Evolutionary conservation across 2,113 vertebrate genomes (phyloP).

Genomic region (Istiophorus platypterus): DNA sequence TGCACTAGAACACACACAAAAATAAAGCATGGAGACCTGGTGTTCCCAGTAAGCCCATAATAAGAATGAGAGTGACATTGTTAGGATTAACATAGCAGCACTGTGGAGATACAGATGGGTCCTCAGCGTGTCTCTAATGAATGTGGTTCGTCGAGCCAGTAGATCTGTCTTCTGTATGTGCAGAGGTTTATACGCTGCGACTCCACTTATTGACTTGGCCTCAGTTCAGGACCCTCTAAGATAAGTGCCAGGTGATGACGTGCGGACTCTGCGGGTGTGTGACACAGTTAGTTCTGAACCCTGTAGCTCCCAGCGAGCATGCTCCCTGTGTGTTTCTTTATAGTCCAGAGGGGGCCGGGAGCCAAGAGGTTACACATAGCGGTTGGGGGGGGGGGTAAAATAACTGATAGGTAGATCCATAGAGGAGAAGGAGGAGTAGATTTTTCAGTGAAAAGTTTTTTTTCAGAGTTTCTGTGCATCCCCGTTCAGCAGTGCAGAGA

Average conservation of each 20-base stretch:
- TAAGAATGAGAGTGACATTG: constrained; percentile 51
- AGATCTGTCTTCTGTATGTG: constrained; percentile 44
- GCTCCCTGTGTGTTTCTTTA: constrained; percentile 69
- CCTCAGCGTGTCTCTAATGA: constrained; percentile 64
- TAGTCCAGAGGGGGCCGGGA: constrained; percentile 70
- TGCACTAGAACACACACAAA: constrained; percentile 23
- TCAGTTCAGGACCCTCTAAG: constrained; percentile 65
- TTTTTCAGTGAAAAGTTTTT: constrained; percentile 57
- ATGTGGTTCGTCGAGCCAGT: constrained; percentile 50
- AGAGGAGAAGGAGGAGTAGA: constrained; percentile 46
- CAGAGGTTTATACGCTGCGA: constrained; percentile 47
- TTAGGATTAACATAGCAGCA: constrained; percentile 45
- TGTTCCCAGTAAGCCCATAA: constrained; percentile 49
- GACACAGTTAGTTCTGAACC: constrained; percentile 61
- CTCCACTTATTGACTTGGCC: constrained; percentile 73
- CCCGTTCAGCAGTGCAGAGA: constrained; percentile 33
- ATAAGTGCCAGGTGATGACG: constrained; percentile 72
- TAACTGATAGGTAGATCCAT: constrained; percentile 56
- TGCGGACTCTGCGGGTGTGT: constrained; percentile 61
- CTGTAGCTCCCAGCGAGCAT: constrained; percentile 72
- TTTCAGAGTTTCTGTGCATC: constrained; percentile 77
- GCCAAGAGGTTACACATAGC: constrained; percentile 70
- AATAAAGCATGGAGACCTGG: constrained; percentile 44
- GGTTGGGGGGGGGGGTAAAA: constrained; percentile 31
- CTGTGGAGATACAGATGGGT: constrained; percentile 61